Evolutionary conservation across 2,113 vertebrate species (phyloP).

Genomic region (Accipiter virgatus): DNA sequence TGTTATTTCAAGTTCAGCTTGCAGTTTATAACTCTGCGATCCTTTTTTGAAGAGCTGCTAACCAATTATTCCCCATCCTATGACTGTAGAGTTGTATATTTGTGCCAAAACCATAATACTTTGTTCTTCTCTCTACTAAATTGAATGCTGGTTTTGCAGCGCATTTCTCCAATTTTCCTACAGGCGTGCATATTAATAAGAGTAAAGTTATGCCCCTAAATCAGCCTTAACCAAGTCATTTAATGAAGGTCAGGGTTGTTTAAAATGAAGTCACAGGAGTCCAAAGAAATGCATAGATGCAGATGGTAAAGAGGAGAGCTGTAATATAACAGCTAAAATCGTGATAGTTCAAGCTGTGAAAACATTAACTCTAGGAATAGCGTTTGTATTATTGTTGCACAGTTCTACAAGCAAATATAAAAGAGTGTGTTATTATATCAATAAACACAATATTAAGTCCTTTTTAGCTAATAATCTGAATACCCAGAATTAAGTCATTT

Average conservation of each 20-base stretch:
- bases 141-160: slow-evolving; percentile 30
- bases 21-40: slow-evolving; percentile 20
- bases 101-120: slow-evolving; percentile 60
- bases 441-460: background rate
- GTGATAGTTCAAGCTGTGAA: background rate
- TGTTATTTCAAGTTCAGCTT: slow-evolving; percentile 27
- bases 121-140: slow-evolving; percentile 58
- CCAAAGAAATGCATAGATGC: background rate
- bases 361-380: background rate
- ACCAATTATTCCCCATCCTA: slow-evolving; percentile 48
- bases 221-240: slow-evolving; percentile 28
- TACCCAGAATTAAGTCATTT: background rate
- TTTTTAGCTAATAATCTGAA: background rate
- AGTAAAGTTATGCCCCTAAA: slow-evolving; percentile 43
- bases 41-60: slow-evolving; percentile 52
- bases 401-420: background rate
- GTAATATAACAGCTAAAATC: background rate
- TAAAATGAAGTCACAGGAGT: slow-evolving; percentile 1
- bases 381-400: background rate
- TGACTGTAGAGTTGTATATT: background rate
- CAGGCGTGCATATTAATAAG: slow-evolving; percentile 16
- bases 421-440: background rate
- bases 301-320: background rate
- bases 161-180: slow-evolving; percentile 46
- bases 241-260: slow-evolving; percentile 19